Evolutionary conservation across 2,888 invertebrate genomes (phyloP).

Genomic region (Belgica antarctica): DNA sequence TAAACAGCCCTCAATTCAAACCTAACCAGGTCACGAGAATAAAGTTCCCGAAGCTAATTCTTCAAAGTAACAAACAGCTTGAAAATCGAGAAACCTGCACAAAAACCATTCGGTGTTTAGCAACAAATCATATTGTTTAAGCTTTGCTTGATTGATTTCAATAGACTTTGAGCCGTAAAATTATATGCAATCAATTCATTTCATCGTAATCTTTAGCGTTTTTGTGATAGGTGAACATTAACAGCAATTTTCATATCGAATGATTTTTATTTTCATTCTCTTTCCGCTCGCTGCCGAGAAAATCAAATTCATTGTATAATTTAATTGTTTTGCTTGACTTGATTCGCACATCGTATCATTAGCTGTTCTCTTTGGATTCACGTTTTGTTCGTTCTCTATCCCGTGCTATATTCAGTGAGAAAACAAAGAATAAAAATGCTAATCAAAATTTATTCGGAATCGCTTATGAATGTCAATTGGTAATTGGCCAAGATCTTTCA

Average conservation of each 20-base stretch:
- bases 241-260: constrained; percentile 42
- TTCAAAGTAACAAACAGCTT: background rate
- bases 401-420: background rate
- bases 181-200: constrained; percentile 14
- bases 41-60: background rate
- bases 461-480: constrained; percentile 34
- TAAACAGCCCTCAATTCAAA: no score
- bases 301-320: constrained; percentile 42
- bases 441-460: constrained; percentile 32
- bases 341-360: constrained; percentile 63
- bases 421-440: background rate
- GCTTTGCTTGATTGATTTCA: constrained; percentile 42
- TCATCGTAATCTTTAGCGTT: background rate
- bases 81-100: constrained; percentile 17
- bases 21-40: constrained; percentile 1
- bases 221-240: constrained; percentile 35
- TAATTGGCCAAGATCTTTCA: constrained; percentile 12
- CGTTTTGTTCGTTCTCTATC: constrained; percentile 49
- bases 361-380: constrained; percentile 89
- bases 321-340: constrained; percentile 41
- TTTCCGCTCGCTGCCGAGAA: constrained; percentile 14
- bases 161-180: constrained; percentile 31
- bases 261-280: constrained; percentile 17
- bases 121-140: constrained; percentile 43
- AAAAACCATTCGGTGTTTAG: constrained; percentile 27